Evolutionary conservation across 2,888 invertebrate species (phyloP).

Genomic region (Metellina segmentata): DNA sequence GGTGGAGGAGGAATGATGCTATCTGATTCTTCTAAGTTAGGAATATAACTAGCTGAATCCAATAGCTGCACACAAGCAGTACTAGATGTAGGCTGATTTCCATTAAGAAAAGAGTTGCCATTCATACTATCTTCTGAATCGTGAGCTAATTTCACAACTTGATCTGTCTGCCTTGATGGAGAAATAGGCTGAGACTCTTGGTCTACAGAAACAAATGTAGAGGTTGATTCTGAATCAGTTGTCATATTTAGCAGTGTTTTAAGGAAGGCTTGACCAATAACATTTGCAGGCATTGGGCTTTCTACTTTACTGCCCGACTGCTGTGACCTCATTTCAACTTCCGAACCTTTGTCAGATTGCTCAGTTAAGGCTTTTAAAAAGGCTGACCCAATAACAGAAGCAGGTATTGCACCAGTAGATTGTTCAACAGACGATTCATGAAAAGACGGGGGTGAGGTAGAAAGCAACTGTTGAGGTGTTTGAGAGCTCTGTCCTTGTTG

Average conservation of each 20-base stretch:
- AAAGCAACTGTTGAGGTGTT: background rate
- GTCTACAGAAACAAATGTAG: background rate
- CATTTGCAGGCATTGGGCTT: conserved; percentile 39
- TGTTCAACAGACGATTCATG: background rate
- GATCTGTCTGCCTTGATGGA: background rate
- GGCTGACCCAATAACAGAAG: conserved; percentile 58
- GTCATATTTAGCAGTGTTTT: conserved; percentile 56
- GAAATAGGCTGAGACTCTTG: background rate
- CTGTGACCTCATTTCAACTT: background rate
- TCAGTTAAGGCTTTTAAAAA: conserved; percentile 55
- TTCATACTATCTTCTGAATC: background rate
- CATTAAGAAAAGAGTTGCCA: background rate
- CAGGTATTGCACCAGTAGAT: conserved; percentile 31
- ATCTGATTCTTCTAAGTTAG: conserved; percentile 22
- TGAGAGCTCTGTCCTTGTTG: background rate
- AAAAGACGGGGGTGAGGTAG: background rate
- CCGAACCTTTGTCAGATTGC: background rate
- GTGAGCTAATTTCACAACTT: background rate
- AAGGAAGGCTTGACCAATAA: conserved; percentile 66
- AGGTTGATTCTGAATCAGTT: conserved; percentile 22
- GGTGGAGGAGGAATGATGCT: conserved; percentile 70
- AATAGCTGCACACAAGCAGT: background rate
- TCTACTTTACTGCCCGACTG: background rate
- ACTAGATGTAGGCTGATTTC: background rate
- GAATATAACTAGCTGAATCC: background rate